Base-by-base conservation (phyloP, 2,888 invertebrate species). In the Pyrrhopygopsis socrates region DNA sequence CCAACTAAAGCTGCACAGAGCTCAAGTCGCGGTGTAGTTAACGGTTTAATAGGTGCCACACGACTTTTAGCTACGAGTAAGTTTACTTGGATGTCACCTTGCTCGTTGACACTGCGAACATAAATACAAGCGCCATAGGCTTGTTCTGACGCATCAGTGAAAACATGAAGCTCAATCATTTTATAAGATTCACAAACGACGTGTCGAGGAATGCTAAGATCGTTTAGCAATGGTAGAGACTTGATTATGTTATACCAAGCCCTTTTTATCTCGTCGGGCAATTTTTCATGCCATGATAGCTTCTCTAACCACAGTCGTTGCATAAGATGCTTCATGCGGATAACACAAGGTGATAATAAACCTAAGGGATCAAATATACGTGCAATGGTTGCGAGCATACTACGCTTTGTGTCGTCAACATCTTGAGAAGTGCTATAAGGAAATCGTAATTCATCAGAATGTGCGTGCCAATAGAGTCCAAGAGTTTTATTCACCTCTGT, bases 281-380 rank as follows among this genome's bases (percentile, higher is more conserved):
- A 54, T 20, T 34, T 11, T 18, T 74, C 74, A 78, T 94, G 93
- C 94, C 93, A 95, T 3, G 90, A 79, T 3, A 94, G 24, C 65
- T 90, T 91, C 0, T 76, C 20, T 1, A 93, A 38, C 94, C 93
- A 94, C 18, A 94, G 29, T 34, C 50, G 83, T 74, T 94, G 94
- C 22, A 94, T 22, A 4, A 94, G 13, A 5, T 92, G 90, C 86
- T 94, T 94, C 83, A 91, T 79, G 0, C 3, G 1, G 1, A 93
- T 86, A 0, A 93, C 78, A 74, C 87, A 88, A 1, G 92, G 93
- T 18, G 91, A 58, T n/a, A 94, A 76, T 1, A 93, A 74, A 0
- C 93, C 34, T 30, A 94, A 54, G 1, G 93, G 93, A 41, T 93
- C 94, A 76, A 93, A 94, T 4, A 94, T 91, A 3, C 81, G 78